Base-by-base conservation (phyloP, 2,797 vertebrate species). In the Sebastes itinus region DNA sequence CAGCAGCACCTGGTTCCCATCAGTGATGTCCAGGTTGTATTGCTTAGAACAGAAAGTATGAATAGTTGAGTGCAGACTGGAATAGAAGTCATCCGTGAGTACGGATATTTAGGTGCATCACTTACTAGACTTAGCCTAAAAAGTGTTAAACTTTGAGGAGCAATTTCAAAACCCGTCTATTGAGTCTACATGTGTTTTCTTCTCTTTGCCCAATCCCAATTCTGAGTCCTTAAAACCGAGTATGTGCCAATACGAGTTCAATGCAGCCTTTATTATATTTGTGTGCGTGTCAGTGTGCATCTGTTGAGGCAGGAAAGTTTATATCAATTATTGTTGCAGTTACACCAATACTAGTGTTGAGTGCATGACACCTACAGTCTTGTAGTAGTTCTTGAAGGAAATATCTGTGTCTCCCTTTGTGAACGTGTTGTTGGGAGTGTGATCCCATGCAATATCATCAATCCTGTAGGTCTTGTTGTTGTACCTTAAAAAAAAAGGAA, bases 381-480 rank as follows among this genome's bases (percentile, higher is more conserved):
- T 96, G 87, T 96, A 99, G 91, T 99, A 99, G 20, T 97, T 93
- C 70, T 94, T 87, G 68, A 97, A 99, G 87, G 95, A 96, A 75
- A 97, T 94, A 1, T 99, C 96, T 0, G 89, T 63, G 20, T 98
- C 97, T 6, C 96, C 92, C 85, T 90, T 98, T 83, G 78, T 97
- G 75, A 99, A 99, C 6, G 96, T 97, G 86, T 96, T 96, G 67
- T 69, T 94, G 6, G 98, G 98, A 22, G 83, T 97, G 62, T 96
- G 95, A 89, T 99, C 97, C 98, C 98, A 99, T 32, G 97, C 96
- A 0, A 99, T 97, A 27, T 97, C 98, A 82, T 99, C 98, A 20
- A 99, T 94, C 84, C 96, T 94, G 92, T 99, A 99, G 0, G 98
- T 99, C 90, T 96, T 98, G 90, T 99, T 99, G 90, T 99, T 99